Base-by-base conservation (phyloP, 2,888 invertebrate species). In the Ischnus inquisitorius region DNA sequence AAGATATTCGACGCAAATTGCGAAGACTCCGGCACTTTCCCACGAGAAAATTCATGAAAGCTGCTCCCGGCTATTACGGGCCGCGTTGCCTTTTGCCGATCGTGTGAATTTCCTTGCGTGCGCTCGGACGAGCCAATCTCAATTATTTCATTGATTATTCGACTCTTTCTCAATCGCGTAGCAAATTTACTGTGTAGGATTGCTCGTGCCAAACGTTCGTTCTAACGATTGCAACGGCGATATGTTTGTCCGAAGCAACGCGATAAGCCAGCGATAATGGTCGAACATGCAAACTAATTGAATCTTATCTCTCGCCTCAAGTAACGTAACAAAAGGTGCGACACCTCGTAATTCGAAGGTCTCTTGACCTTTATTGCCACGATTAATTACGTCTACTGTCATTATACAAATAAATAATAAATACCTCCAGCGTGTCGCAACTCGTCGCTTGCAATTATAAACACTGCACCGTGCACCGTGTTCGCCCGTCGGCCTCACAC, bases 1-100 rank as follows among this genome's bases (percentile, higher is more conserved):
- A 64, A 64, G 71, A 64, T 43, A 60, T 62, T 69, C 46, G 22
- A 57, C 54, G 71, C 64, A 65, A 54, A 34, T n/a, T 12, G n/a
- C 25, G 51, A 77, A 19, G 65, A 57, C 54, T 25, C 54, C 54
- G 57, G 39, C n/a, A 69, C 77, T 82, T 82, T 82, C 82, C 69
- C 82, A 72, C 71, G 77, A 71, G 65, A 28, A 67, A 77, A 77
- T 77, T 82, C 60, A 16, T 28, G 19, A 71, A 46, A 46, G 64
- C 41, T 48, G 64, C 39, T 12, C 19, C 10, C 14, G 12, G 39
- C 10, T 22, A 41, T n/a, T 34, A 34, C 25, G 28, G 25, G 22
- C 28, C 6, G 25, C 16, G 28, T 22, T n/a, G 14, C 4, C 8
- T 68, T 25, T 28, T 51, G 57, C 60, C 25, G 3, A 43, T 81